Evolutionary conservation across 2,113 vertebrate species (phyloP).

Genomic region (Amblyopsis rosae): DNA sequence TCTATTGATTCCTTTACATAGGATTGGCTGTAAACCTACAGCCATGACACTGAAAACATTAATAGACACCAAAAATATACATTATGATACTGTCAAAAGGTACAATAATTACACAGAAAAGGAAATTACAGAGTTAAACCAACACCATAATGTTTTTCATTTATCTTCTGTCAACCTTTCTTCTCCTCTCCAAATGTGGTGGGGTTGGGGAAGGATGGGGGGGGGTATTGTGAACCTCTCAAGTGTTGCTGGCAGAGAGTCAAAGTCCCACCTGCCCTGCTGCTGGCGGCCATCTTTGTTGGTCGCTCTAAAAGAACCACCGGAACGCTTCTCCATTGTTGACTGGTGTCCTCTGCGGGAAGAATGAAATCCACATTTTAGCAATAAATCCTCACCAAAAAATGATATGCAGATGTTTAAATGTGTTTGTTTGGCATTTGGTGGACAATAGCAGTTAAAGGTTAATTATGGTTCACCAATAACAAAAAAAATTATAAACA

Average conservation of each 20-base stretch:
- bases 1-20: constrained; percentile 92
- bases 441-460: constrained; percentile 26
- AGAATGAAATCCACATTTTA: constrained; percentile 67
- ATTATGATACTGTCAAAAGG: constrained; percentile 97
- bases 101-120: constrained; percentile 98
- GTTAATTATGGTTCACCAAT: constrained; percentile 41
- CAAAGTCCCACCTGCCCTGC: constrained; percentile 83
- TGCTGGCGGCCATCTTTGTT: constrained; percentile 76
- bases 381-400: background rate
- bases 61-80: constrained; percentile 96
- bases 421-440: constrained; percentile 6
- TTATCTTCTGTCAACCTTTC: constrained; percentile 66
- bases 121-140: constrained; percentile 86
- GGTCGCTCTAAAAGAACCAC: constrained; percentile 96
- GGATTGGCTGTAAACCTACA: constrained; percentile 86
- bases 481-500: constrained; percentile 47
- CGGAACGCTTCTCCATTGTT: constrained; percentile 96
- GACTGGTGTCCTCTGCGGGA: constrained; percentile 94
- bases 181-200: constrained; percentile 53
- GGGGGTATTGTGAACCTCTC: constrained; percentile 59
- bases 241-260: constrained; percentile 88
- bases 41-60: constrained; percentile 95
- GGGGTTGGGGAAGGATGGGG: constrained; percentile 39
- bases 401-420: background rate
- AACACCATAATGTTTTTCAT: constrained; percentile 82